A percentile compares a stretch with the other conserved stretches of the same genome.
Conservation (phyloP, 2,888 invertebrate species). For the Tetramorium bicarinatum region DNA sequence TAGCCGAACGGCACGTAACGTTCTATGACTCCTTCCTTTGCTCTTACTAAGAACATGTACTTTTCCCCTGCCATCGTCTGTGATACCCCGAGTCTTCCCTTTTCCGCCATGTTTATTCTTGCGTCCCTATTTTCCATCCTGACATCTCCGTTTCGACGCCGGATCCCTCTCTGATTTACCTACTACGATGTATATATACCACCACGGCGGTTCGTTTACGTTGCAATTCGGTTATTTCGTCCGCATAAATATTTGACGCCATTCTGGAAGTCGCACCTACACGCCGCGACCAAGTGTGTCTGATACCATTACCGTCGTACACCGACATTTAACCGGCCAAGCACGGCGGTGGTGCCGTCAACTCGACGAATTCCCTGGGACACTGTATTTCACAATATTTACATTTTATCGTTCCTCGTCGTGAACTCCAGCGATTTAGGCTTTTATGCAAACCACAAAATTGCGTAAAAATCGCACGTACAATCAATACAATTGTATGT, state of each 20-base stretch:
- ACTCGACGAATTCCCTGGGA: slow-evolving; percentile 74
- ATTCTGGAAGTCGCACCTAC: slow-evolving; percentile 74
- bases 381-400: slow-evolving; percentile 79
- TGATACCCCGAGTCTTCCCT: slow-evolving; percentile 39
- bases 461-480: slow-evolving; percentile 61
- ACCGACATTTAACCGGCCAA: slow-evolving; percentile 56
- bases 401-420: slow-evolving; percentile 77
- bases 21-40: slow-evolving; percentile 64
- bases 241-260: slow-evolving; percentile 81
- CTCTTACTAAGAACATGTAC: slow-evolving; percentile 61
- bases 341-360: slow-evolving; percentile 57
- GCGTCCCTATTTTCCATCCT: slow-evolving; percentile 55
- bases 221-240: slow-evolving; percentile 80
- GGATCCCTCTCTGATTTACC: slow-evolving; percentile 74
- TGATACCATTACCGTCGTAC: slow-evolving; percentile 71
- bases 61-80: slow-evolving; percentile 49
- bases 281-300: slow-evolving; percentile 69
- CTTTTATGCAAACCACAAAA: slow-evolving; percentile 56
- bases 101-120: slow-evolving; percentile 63
- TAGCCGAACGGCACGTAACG: slow-evolving; percentile 72
- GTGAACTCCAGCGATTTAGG: slow-evolving; percentile 73
- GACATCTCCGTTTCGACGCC: slow-evolving; percentile 62
- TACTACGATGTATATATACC: slow-evolving; percentile 61
- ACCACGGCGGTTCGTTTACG: slow-evolving; percentile 75
- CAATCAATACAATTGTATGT: slow-evolving; percentile 64